A percentile compares a stretch with the other conserved stretches of the same genome.
Evolutionary conservation across 2,888 invertebrate genomes (phyloP).

Genomic region (Aspidiotus rigidus): DNA sequence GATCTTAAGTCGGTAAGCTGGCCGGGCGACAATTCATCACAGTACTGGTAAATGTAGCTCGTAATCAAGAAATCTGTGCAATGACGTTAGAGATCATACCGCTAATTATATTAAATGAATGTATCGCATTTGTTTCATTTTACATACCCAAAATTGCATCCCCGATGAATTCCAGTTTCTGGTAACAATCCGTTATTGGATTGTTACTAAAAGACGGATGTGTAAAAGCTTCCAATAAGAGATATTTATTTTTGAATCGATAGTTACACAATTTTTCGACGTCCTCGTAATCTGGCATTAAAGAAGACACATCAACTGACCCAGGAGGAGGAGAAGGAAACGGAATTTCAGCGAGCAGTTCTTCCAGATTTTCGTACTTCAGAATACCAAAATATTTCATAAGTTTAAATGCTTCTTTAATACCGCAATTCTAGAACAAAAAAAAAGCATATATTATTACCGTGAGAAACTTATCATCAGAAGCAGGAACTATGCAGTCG

Average conservation of each 20-base stretch:
- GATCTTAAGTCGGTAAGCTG: slow-evolving; percentile 87
- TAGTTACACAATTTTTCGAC: slow-evolving; percentile 61
- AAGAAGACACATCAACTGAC: not conserved
- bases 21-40: slow-evolving; percentile 62
- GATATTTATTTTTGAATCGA: slow-evolving; percentile 68
- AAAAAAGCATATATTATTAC: slow-evolving; percentile 4
- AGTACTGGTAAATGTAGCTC: slow-evolving; percentile 72
- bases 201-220: slow-evolving; percentile 71
- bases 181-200: slow-evolving; percentile 75
- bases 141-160: slow-evolving; percentile 67
- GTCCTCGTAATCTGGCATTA: slow-evolving; percentile 39
- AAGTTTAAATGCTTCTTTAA: slow-evolving; percentile 49
- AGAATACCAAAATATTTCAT: slow-evolving; percentile 58
- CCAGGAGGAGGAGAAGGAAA: not conserved
- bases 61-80: slow-evolving; percentile 73
- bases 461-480: no score
- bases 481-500: no score
- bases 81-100: not conserved
- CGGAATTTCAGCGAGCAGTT: slow-evolving; percentile 7
- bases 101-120: not conserved
- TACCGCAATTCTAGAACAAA: slow-evolving; percentile 47
- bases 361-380: slow-evolving; percentile 1
- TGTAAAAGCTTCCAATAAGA: slow-evolving; percentile 81
- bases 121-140: not conserved
- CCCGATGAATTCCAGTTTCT: slow-evolving; percentile 82